phyloP scores from a whole-genome alignment of 2,113 vertebrate genomes.

The Forbesichthys agassizii region DNA sequence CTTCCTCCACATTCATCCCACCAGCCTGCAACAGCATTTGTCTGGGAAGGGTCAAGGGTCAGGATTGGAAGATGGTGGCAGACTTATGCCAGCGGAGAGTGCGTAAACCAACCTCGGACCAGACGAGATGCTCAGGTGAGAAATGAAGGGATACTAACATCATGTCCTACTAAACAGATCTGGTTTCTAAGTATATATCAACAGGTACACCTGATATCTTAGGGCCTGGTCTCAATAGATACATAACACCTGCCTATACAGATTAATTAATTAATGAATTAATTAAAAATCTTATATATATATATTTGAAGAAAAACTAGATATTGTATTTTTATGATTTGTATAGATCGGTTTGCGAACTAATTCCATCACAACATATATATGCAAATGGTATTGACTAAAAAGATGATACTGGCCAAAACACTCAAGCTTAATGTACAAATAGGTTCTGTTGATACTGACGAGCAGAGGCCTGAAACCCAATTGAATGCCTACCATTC shows the following conservation, averaged over 20 bases:
- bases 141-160: too few relatives aligned
- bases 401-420: neutral
- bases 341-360: neutral
- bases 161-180: too few relatives aligned
- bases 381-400: neutral
- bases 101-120: too few relatives aligned
- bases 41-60: too few relatives aligned
- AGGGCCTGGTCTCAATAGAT: neutral
- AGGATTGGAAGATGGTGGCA: too few relatives aligned
- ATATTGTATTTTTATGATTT: neutral
- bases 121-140: too few relatives aligned
- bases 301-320: neutral
- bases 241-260: neutral
- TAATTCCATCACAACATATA: neutral
- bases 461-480: constrained; percentile 22
- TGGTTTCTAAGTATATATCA: neutral
- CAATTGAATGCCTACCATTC: constrained; percentile 10
- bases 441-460: constrained; percentile 17
- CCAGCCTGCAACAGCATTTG: too few relatives aligned
- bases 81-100: too few relatives aligned
- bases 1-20: too few relatives aligned
- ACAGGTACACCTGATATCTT: neutral
- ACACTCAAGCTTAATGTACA: neutral
- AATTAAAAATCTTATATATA: neutral
- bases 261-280: neutral